These are phyloP conservation scores for Botia kubotai DNA, from an alignment of 2,797 vertebrate genomes.

Conservation along the genomic window DNA sequence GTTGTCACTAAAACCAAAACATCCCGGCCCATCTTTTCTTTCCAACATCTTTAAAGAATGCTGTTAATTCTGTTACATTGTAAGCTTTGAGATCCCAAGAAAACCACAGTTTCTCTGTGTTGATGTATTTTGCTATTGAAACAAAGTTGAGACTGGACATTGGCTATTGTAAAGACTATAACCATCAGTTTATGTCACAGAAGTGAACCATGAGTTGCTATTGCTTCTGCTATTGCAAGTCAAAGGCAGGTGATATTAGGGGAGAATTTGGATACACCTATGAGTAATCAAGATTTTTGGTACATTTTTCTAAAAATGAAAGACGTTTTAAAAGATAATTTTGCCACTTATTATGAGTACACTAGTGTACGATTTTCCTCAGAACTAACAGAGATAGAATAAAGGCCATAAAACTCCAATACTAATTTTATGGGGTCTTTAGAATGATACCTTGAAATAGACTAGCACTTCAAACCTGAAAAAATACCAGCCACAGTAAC, in stretches of 20 bases:
- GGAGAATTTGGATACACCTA: neutral
- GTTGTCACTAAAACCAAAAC: conserved; percentile 27
- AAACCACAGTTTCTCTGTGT: too few species aligned
- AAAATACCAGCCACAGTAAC: conserved; percentile 49
- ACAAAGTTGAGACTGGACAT: too few species aligned
- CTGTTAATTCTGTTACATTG: too few species aligned
- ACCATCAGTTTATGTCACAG: neutral
- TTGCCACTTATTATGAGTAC: neutral
- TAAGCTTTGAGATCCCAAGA: too few species aligned
- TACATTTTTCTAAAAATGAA: conserved; percentile 4
- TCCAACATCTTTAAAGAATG: neutral
- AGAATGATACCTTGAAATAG: conserved; percentile 22
- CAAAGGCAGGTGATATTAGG: neutral
- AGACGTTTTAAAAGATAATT: neutral
- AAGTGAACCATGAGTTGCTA: neutral
- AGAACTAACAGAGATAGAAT: too few species aligned
- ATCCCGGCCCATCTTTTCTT: neutral
- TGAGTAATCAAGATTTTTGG: neutral
- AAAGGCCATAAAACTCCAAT: conserved; percentile 1
- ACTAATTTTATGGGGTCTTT: conserved; percentile 23
- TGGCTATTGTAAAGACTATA: neutral
- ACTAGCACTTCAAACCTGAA: conserved; percentile 49
- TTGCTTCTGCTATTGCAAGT: neutral
- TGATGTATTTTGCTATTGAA: too few species aligned
- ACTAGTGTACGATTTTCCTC: too few species aligned